These are phyloP conservation scores for Trichogramma evanescens DNA, from an alignment of 2,888 invertebrate species.

Conservation along the genomic window DNA sequence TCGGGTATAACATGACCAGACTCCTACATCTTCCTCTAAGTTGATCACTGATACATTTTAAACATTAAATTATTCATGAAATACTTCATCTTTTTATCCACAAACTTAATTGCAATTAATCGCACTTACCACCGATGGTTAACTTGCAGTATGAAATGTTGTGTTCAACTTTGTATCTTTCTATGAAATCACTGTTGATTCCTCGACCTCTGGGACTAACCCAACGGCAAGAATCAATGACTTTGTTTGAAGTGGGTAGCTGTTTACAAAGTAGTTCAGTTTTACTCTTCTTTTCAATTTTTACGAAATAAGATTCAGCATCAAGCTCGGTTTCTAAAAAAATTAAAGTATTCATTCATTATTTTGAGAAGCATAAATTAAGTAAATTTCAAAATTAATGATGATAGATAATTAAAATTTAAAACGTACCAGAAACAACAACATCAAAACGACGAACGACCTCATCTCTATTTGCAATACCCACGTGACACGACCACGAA, in stretches of 20 bases:
- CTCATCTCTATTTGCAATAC: constrained; percentile 29
- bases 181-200: constrained; percentile 25
- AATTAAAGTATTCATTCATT: too few relatives aligned
- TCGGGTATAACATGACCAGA: constrained; percentile 17
- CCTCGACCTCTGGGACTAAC: constrained; percentile 36
- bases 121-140: constrained; percentile 28
- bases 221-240: constrained; percentile 39
- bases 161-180: constrained; percentile 25
- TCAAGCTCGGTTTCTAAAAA: background rate
- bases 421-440: constrained; percentile 32
- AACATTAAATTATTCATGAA: too few relatives aligned
- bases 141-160: constrained; percentile 28
- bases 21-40: constrained; percentile 11
- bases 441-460: constrained; percentile 28
- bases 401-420: background rate
- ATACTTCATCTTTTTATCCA: too few relatives aligned
- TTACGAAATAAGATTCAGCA: background rate
- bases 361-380: too few relatives aligned
- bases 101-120: too few relatives aligned
- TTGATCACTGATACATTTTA: constrained; percentile 1
- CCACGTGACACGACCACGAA: constrained; percentile 37
- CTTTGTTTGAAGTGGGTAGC: constrained; percentile 28
- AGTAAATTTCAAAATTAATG: too few relatives aligned
- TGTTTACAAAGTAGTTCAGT: constrained; percentile 28
- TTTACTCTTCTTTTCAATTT: background rate